These are phyloP conservation scores for Atlantisia rogersi DNA, from an alignment of 2,113 vertebrate species.

Conservation along the genomic window DNA sequence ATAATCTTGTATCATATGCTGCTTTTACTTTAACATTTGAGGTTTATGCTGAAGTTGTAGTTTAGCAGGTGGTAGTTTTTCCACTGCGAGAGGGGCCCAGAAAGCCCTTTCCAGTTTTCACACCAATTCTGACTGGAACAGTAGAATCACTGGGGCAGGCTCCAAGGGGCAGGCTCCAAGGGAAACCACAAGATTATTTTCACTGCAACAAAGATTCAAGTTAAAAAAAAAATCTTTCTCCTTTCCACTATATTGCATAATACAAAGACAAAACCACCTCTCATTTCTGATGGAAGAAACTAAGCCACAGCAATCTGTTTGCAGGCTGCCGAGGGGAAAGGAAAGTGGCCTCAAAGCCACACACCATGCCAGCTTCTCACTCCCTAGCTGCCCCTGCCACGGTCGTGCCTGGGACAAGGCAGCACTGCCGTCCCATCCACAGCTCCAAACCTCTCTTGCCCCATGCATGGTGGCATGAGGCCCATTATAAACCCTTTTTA, in stretches of 20 bases:
- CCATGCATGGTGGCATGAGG: fast-evolving
- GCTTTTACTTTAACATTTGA: neutral
- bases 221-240: neutral
- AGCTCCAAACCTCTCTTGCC: neutral
- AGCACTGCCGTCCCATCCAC: neutral
- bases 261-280: neutral
- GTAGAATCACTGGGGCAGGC: neutral
- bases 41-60: neutral
- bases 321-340: neutral
- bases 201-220: neutral
- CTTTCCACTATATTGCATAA: neutral
- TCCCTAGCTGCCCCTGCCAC: fast-evolving
- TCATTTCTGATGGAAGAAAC: neutral
- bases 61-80: neutral
- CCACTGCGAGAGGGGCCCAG: neutral
- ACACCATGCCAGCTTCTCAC: fast-evolving
- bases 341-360: neutral
- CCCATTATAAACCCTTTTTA: neutral
- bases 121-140: neutral
- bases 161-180: neutral
- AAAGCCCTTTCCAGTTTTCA: neutral
- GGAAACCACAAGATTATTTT: neutral
- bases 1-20: neutral
- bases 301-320: neutral
- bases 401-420: neutral